These are phyloP conservation scores for Abramis brama DNA, from an alignment of 2,113 vertebrate species.

Conservation along the genomic window DNA sequence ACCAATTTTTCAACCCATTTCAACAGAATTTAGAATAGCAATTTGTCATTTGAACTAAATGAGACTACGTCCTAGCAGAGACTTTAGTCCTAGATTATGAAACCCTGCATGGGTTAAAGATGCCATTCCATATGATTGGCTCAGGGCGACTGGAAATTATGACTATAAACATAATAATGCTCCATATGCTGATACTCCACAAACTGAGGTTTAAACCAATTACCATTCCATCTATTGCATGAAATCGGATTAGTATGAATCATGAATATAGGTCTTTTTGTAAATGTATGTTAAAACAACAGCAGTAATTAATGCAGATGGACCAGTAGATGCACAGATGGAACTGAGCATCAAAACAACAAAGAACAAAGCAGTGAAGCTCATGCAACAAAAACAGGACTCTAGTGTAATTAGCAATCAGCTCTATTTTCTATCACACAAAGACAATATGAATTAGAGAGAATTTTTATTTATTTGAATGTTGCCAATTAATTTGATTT, in stretches of 20 bases:
- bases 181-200: background rate
- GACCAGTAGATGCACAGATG: background rate
- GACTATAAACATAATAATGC: background rate
- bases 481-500: background rate
- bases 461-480: background rate
- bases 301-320: background rate
- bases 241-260: background rate
- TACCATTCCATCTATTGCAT: background rate
- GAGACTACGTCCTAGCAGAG: no score
- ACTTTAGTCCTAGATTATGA: background rate
- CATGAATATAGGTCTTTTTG: background rate
- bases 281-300: constrained; percentile 3
- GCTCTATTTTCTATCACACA: background rate
- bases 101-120: background rate
- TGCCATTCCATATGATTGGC: background rate
- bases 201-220: background rate
- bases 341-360: background rate
- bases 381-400: constrained; percentile 21
- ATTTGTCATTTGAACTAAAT: background rate
- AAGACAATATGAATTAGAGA: background rate
- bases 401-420: background rate
- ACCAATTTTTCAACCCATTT: background rate
- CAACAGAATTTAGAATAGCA: background rate
- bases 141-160: no score
- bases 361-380: background rate